Conservation (phyloP, 2,113 vertebrate species). For the Nettapus auritus region DNA sequence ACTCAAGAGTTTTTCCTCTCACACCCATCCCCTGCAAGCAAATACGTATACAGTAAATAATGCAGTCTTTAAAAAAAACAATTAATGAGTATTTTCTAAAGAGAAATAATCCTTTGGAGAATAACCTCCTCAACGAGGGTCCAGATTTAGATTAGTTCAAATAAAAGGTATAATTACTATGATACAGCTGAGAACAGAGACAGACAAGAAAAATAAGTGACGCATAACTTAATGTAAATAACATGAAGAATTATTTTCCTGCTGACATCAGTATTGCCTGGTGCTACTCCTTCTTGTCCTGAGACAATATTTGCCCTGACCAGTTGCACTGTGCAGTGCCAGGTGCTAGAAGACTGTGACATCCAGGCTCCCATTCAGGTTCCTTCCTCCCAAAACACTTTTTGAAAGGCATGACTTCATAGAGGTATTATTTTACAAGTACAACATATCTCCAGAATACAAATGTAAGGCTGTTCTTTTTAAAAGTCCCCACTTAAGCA, state of each 20-base stretch:
- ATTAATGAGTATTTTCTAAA: conserved; percentile 12
- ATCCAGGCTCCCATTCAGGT: background rate
- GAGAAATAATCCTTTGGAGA: conserved; percentile 21
- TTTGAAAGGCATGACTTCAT: background rate
- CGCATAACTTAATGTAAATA: background rate
- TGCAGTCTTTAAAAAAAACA: background rate
- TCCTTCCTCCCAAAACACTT: background rate
- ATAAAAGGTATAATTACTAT: conserved; percentile 9
- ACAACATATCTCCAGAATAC: background rate
- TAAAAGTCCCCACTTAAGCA: rapidly evolving
- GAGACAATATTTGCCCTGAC: background rate
- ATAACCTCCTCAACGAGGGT: background rate
- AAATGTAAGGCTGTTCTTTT: background rate
- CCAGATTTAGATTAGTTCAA: conserved; percentile 23
- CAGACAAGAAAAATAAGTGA: background rate
- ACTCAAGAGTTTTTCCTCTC: background rate
- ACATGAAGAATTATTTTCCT: background rate
- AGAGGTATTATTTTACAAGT: background rate
- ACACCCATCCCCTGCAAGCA: background rate
- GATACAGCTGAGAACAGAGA: background rate
- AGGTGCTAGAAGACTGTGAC: background rate
- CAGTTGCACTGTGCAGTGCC: background rate
- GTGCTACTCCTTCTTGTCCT: background rate
- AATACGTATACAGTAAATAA: background rate
- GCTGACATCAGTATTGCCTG: background rate